Evolutionary conservation across 2,888 invertebrate genomes (phyloP).

Genomic region (Electrophaes corylata): DNA sequence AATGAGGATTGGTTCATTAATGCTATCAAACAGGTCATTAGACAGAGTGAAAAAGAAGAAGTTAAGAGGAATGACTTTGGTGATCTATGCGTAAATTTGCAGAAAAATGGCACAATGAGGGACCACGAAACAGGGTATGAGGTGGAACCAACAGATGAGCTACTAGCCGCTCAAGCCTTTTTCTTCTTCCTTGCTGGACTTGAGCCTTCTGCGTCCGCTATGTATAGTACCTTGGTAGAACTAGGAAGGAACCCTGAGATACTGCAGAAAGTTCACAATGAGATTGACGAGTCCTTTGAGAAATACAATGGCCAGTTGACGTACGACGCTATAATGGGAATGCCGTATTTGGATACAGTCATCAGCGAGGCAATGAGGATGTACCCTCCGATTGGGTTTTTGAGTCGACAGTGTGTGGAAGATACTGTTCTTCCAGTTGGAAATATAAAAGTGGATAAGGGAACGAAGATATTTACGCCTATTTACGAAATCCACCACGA

Average conservation of each 20-base stretch:
- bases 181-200: slow-evolving; percentile 70
- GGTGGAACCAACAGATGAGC: slow-evolving; percentile 61
- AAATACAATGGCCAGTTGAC: slow-evolving; percentile 27
- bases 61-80: slow-evolving; percentile 61
- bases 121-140: slow-evolving; percentile 55
- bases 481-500: slow-evolving; percentile 68
- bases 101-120: slow-evolving; percentile 55
- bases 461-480: slow-evolving; percentile 56
- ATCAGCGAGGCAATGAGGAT: slow-evolving; percentile 56
- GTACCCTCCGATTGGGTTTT: slow-evolving; percentile 58
- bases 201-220: slow-evolving; percentile 62
- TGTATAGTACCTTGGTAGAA: slow-evolving; percentile 57
- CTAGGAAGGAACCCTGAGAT: slow-evolving; percentile 61
- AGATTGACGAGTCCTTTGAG: slow-evolving; percentile 54
- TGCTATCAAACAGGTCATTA: slow-evolving; percentile 59
- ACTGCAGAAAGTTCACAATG: slow-evolving; percentile 56
- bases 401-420: slow-evolving; percentile 51
- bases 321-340: slow-evolving; percentile 30
- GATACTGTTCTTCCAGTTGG: slow-evolving; percentile 61
- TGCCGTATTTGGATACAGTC: slow-evolving; percentile 38
- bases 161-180: slow-evolving; percentile 64
- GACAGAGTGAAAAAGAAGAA: slow-evolving; percentile 51
- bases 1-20: slow-evolving; percentile 60
- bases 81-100: slow-evolving; percentile 60
- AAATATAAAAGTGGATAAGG: slow-evolving; percentile 59